Percentiles rank a stretch among this genome's conserved stretches.
These are phyloP conservation scores for Apodemia mormo DNA, from an alignment of 2,888 invertebrate species.

Conservation along the genomic window DNA sequence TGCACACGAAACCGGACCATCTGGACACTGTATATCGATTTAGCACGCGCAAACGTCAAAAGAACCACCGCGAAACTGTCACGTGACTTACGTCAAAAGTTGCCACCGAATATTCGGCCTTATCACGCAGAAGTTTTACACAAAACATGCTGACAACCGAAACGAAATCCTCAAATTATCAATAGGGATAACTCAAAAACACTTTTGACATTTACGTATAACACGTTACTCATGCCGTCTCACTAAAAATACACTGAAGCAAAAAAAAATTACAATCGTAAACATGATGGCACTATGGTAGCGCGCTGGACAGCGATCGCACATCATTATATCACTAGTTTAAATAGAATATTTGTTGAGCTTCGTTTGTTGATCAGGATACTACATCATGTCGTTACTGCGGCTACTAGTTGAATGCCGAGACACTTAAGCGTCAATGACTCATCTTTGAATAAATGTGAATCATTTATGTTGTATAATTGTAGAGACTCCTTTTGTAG, in stretches of 20 bases:
- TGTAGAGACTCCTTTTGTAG: conserved; percentile 27
- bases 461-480: conserved; percentile 62
- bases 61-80: conserved; percentile 49
- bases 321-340: conserved; percentile 78
- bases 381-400: conserved; percentile 61
- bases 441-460: conserved; percentile 72
- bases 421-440: conserved; percentile 67
- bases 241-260: conserved; percentile 76
- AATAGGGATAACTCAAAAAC: conserved; percentile 49
- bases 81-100: conserved; percentile 71
- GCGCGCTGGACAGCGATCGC: conserved; percentile 69
- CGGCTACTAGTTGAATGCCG: conserved; percentile 66
- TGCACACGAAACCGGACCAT: conserved; percentile 53
- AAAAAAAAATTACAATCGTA: conserved; percentile 72
- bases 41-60: conserved; percentile 66
- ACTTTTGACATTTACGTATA: conserved; percentile 77
- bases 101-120: conserved; percentile 67
- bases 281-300: conserved; percentile 71
- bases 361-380: conserved; percentile 52
- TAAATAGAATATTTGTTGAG: conserved; percentile 74
- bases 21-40: conserved; percentile 50
- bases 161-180: conserved; percentile 43
- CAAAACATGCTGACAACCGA: conserved; percentile 56
- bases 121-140: conserved; percentile 67
- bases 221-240: conserved; percentile 71